Evolutionary conservation across 1,140 invertebrate species (phyloP).

Genomic region (Cotesia vestalis): DNA sequence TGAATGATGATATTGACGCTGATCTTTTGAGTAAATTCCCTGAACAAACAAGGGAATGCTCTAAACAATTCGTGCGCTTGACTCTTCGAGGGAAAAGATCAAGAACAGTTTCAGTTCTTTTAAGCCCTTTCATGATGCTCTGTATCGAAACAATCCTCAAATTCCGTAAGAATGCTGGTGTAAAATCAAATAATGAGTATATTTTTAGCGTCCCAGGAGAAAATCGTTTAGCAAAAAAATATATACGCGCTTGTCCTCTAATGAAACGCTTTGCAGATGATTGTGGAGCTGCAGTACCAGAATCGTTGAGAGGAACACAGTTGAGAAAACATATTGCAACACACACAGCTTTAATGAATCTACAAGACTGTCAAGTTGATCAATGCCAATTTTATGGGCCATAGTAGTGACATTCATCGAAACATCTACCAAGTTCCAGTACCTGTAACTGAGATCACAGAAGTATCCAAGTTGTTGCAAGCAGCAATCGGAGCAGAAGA

Average conservation of each 20-base stretch:
- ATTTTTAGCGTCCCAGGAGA: no score
- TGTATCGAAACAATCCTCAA: no score
- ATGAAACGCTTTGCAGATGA: conserved; percentile 33
- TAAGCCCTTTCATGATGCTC: no score
- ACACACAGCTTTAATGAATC: conserved; percentile 29
- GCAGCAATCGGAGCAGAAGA: neutral
- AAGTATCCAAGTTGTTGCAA: neutral
- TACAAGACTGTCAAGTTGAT: conserved; percentile 25
- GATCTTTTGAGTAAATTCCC: no score
- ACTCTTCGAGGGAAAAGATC: no score
- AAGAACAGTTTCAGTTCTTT: no score
- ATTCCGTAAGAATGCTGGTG: no score
- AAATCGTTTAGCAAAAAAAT: conserved; percentile 29
- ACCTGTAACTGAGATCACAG: neutral
- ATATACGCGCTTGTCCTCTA: conserved; percentile 31
- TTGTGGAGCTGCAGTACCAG: conserved; percentile 31
- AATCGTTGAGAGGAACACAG: conserved; percentile 28
- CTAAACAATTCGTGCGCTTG: no score
- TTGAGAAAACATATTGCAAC: conserved; percentile 34
- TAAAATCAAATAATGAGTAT: no score
- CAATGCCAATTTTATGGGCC: conserved; percentile 38
- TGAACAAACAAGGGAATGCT: no score
- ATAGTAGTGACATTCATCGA: conserved; percentile 30
- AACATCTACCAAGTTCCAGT: conserved; percentile 26
- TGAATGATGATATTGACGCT: no score